Evolutionary conservation across 2,113 vertebrate species (phyloP), one percentile per base, ranked within the genome.

Genomic region (rat (Rattus norvegicus)): DNA sequence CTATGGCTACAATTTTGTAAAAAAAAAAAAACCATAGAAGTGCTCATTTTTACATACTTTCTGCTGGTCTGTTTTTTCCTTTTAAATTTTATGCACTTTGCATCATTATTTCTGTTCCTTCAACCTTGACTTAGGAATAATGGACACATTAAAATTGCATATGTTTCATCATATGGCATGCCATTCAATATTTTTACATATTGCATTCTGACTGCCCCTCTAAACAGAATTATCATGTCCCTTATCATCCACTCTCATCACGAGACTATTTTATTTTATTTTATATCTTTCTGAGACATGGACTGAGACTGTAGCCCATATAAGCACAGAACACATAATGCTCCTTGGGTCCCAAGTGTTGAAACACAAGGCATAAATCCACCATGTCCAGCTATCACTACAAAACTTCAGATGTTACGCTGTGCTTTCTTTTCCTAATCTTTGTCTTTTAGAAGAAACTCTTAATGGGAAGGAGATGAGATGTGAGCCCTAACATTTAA

Each of bases 71-170:
- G 22, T 91, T 79, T 24, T 56, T 22, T 63, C 43, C 36, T 92
- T 93, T 77, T 49, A 63, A 89, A 19, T 56, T 90, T 73, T n/a
- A 26, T 93, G 80, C 4, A 12, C 61, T 90, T 95, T 89, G 39
- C 0, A 0, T 7, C 59, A 65, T 72, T 36, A 93, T 56, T 92
- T 86, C 14, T 39, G 11, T 83, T 89, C 20, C 26, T 84, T 52
- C 39, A 3, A 65, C 26, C 1, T 77, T 88, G 43, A 72, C 22
- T 36, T 12, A 85, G 28, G 3, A 61, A 36, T 49, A 76, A 77
- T 0, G 39, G 14, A 39, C 4, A 39, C 75, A 59, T 52, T 28
- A 43, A 90, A 93, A 61, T 19, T 54, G 4, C 3, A 13, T 59
- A 75, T 14, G 47, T 83, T 36, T 17, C 72, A 61, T 54, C 17